Percentiles rank a stretch among this genome's conserved stretches.
phyloP scores from a whole-genome alignment of 2,888 invertebrate species.

The Drepanosiphum platanoidis region DNA sequence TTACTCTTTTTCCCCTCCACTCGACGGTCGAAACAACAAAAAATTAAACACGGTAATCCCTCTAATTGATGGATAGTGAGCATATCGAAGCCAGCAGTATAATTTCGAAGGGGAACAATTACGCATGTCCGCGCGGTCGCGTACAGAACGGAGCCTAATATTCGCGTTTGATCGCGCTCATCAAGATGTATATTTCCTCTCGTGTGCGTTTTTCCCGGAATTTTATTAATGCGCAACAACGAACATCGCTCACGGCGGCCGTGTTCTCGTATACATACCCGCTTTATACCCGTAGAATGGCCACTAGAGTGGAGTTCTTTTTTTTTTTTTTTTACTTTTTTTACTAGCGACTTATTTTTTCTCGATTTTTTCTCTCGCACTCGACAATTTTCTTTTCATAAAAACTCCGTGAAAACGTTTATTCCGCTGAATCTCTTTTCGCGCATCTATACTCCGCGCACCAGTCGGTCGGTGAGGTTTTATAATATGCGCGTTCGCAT shows the following conservation, averaged over 20 bases:
- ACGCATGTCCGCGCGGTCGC: not conserved
- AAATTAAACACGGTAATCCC: not conserved
- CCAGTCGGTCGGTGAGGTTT: too few species aligned
- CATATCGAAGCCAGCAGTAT: not conserved
- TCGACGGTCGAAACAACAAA: not conserved
- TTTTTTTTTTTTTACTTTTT: too few species aligned
- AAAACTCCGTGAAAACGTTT: not conserved
- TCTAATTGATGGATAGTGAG: slow-evolving; percentile 4
- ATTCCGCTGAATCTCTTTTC: too few species aligned
- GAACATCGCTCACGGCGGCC: too few species aligned
- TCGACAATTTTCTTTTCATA: not conserved
- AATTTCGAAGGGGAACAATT: slow-evolving; percentile 6
- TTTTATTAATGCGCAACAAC: not conserved
- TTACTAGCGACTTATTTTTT: too few species aligned
- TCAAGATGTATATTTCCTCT: not conserved
- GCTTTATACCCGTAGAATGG: too few species aligned
- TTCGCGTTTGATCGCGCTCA: slow-evolving; percentile 16
- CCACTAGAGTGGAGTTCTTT: too few species aligned
- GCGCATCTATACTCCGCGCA: too few species aligned
- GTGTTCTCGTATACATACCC: not conserved
- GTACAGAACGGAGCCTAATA: not conserved
- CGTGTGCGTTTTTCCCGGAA: not conserved
- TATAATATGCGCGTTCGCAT: too few species aligned
- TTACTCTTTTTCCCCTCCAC: not conserved
- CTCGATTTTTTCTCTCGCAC: not conserved